Conservation (phyloP, 2,113 vertebrate species). For the Cynoglossus semilaevis region DNA sequence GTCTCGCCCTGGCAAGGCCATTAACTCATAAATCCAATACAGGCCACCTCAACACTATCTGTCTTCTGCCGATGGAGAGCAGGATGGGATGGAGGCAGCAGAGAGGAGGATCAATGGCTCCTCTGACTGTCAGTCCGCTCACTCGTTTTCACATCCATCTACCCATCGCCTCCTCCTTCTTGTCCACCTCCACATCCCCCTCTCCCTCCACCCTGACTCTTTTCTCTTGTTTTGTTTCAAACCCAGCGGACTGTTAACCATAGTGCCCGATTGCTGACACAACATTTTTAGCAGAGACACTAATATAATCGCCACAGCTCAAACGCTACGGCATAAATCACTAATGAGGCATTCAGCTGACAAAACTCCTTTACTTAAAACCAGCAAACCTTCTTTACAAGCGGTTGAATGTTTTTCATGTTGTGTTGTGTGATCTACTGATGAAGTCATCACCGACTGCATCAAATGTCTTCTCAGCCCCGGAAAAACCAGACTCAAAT, state of each 20-base stretch:
- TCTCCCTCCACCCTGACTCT: not conserved
- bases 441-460: too few species aligned
- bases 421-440: too few species aligned
- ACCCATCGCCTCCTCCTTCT: constrained; percentile 28
- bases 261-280: constrained; percentile 36
- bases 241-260: constrained; percentile 16
- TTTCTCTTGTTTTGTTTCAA: constrained; percentile 38
- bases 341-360: not conserved
- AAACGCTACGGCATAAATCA: not conserved
- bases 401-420: too few species aligned
- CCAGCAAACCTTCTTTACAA: too few species aligned
- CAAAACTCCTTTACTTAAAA: not conserved
- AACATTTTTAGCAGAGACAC: constrained; percentile 10
- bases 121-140: constrained; percentile 60
- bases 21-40: constrained; percentile 74
- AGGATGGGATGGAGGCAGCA: constrained; percentile 47
- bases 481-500: too few species aligned
- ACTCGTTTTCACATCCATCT: constrained; percentile 72
- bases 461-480: too few species aligned
- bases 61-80: constrained; percentile 68
- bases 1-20: constrained; percentile 65
- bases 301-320: constrained; percentile 8
- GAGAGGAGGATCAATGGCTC: constrained; percentile 64
- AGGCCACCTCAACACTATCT: constrained; percentile 74
- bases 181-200: not conserved